Conservation (phyloP, 1,140 invertebrate genomes). For the Copidosoma floridanum region DNA sequence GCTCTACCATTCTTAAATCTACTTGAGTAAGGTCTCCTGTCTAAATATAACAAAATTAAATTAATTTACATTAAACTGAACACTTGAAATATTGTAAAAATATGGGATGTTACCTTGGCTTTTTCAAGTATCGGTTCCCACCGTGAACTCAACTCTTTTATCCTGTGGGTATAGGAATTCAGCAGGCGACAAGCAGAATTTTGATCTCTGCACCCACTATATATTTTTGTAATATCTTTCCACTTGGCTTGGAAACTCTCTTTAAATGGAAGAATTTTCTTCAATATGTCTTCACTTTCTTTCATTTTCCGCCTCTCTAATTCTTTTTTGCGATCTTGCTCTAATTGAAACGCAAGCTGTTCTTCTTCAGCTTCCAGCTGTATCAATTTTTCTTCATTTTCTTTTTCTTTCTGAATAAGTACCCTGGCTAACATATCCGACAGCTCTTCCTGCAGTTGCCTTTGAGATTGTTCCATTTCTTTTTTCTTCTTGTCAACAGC, state of each 20-base stretch:
- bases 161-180: constrained; percentile 35
- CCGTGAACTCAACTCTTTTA: constrained; percentile 43
- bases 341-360: constrained; percentile 40
- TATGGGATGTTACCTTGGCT: constrained; percentile 48
- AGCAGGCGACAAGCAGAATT: constrained; percentile 38
- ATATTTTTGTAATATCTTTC: constrained; percentile 43
- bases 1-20: constrained; percentile 40
- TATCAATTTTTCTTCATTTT: constrained; percentile 39
- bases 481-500: constrained; percentile 39
- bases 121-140: constrained; percentile 58
- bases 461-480: constrained; percentile 47
- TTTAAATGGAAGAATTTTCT: constrained; percentile 42
- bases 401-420: constrained; percentile 45
- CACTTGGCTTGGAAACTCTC: constrained; percentile 43
- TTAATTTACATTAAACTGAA: constrained; percentile 7
- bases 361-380: constrained; percentile 46
- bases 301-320: constrained; percentile 37
- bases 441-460: constrained; percentile 42
- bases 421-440: constrained; percentile 37
- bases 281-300: constrained; percentile 42
- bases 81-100: constrained; percentile 15
- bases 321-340: constrained; percentile 48
- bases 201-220: constrained; percentile 45
- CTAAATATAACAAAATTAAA: constrained; percentile 31
- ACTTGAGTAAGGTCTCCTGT: constrained; percentile 33